A percentile compares a stretch with the other conserved stretches of the same genome.
Conservation (phyloP, 2,797 vertebrate species). For the Eremophila alpestris region DNA sequence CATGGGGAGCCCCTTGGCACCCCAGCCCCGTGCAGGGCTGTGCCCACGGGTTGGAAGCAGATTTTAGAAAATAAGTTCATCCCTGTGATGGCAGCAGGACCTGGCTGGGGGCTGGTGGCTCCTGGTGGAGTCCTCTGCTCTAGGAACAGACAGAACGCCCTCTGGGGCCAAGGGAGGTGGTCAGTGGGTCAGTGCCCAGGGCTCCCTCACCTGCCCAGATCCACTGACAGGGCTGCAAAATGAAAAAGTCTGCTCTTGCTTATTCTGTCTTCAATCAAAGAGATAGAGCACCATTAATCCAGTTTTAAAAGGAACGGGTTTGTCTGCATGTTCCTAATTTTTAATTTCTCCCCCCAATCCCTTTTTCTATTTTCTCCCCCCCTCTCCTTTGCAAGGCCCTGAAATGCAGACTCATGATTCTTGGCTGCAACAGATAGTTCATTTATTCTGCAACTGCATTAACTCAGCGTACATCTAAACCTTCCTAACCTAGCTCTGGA, state of each 20-base stretch:
- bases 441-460: background rate
- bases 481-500: background rate
- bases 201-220: background rate
- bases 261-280: background rate
- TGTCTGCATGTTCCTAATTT: background rate
- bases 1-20: fast-evolving
- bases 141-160: background rate
- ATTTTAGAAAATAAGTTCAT: background rate
- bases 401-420: conserved; percentile 12
- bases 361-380: background rate
- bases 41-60: background rate
- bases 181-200: background rate
- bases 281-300: background rate
- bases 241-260: background rate
- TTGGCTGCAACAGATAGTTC: conserved; percentile 48
- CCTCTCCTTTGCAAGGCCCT: background rate
- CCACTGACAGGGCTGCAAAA: fast-evolving
- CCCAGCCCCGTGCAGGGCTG: background rate
- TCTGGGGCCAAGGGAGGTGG: fast-evolving
- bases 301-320: background rate
- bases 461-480: background rate
- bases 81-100: background rate
- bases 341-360: background rate
- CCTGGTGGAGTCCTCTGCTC: background rate
- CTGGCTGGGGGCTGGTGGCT: background rate